These are phyloP conservation scores for Tetrapedia diversipes DNA, from an alignment of 2,888 invertebrate genomes.

Conservation along the genomic window DNA sequence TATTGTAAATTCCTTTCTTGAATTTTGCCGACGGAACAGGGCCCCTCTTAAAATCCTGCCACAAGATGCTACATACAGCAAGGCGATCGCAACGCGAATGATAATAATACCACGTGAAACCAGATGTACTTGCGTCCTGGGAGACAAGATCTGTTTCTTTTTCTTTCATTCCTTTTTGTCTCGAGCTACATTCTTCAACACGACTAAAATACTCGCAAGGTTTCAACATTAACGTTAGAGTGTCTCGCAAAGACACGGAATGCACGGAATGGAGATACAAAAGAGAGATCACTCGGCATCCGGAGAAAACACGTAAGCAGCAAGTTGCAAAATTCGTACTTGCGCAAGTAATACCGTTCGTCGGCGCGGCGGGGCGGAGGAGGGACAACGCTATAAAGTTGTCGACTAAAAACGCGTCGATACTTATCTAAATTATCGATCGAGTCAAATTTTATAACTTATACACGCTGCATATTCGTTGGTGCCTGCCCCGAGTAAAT, in stretches of 20 bases:
- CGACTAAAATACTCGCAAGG: not conserved
- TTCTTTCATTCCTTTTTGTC: not conserved
- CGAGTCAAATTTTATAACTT: not conserved
- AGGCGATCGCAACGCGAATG: not conserved
- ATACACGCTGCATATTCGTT: not conserved
- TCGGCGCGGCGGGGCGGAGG: too few relatives aligned
- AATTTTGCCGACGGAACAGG: not conserved
- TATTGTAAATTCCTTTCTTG: not conserved
- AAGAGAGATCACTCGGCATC: conserved; percentile 30
- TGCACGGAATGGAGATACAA: conserved; percentile 15
- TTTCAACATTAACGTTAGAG: not conserved
- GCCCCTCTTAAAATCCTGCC: not conserved
- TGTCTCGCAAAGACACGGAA: conserved; percentile 13
- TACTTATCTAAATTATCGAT: not conserved
- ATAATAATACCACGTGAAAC: conserved; percentile 10
- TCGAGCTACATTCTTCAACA: not conserved
- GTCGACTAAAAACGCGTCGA: conserved; percentile 7
- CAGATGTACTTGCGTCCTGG: not conserved
- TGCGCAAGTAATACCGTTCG: conserved; percentile 45
- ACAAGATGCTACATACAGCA: not conserved
- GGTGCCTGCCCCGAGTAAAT: not conserved
- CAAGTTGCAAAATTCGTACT: conserved; percentile 51
- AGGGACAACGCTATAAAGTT: conserved; percentile 19
- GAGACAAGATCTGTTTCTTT: not conserved
- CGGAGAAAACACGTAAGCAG: conserved; percentile 50